Conservation (phyloP, 2,797 vertebrate genomes). For the Micromesistius poutassou region DNA sequence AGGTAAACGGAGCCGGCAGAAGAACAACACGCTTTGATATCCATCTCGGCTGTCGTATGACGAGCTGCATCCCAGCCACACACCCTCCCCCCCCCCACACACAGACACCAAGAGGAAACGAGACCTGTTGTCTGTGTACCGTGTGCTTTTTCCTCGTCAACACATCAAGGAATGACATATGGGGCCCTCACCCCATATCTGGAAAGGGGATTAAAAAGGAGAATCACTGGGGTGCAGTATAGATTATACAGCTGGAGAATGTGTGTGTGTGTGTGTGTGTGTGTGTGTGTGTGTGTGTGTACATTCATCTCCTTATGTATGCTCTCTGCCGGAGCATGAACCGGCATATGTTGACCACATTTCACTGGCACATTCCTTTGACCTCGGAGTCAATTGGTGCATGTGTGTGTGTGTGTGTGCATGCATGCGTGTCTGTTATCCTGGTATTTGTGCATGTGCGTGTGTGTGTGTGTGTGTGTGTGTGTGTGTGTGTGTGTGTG, state of each 20-base stretch:
- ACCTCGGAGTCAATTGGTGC: slow-evolving; percentile 53
- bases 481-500: slow-evolving; percentile 17
- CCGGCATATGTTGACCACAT: slow-evolving; percentile 74
- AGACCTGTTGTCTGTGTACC: neutral
- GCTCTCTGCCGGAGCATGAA: slow-evolving; percentile 63
- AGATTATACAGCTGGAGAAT: slow-evolving; percentile 5
- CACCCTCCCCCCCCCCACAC: too few relatives aligned
- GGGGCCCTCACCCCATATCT: too few relatives aligned
- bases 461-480: slow-evolving; percentile 26
- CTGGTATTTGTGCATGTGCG: slow-evolving; percentile 22
- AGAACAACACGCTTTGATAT: neutral
- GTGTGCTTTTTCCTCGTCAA: neutral
- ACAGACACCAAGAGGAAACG: neutral
- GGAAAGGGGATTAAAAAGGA: neutral
- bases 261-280: slow-evolving; percentile 64
- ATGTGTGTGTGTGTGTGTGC: slow-evolving; percentile 25
- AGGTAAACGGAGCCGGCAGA: neutral
- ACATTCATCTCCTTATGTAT: slow-evolving; percentile 71
- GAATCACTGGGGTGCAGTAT: neutral
- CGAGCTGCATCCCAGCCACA: neutral
- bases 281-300: slow-evolving; percentile 53
- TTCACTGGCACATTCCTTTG: slow-evolving; percentile 58
- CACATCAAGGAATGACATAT: neutral
- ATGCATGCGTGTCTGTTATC: slow-evolving; percentile 28
- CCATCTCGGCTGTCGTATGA: neutral